These are phyloP conservation scores for Sebastes diaconus DNA, from an alignment of 2,797 vertebrate species.

Conservation along the genomic window DNA sequence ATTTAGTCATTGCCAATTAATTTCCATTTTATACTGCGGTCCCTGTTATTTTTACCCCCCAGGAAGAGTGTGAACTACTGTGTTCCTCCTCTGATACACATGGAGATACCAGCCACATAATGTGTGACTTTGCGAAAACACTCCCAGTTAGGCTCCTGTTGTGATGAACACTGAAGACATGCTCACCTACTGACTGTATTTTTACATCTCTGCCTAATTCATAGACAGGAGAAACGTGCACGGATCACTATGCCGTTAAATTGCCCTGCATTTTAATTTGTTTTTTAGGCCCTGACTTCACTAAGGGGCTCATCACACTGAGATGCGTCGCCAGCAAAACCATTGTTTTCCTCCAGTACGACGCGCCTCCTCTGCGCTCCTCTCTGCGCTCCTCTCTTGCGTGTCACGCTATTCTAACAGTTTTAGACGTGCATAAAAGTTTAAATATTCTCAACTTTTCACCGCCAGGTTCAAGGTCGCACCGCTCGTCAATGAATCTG, in stretches of 20 bases:
- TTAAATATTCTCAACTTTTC: too few relatives aligned
- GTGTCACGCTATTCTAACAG: too few relatives aligned
- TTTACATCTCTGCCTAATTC: not conserved
- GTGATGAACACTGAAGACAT: not conserved
- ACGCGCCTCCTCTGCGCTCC: too few relatives aligned
- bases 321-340: too few relatives aligned
- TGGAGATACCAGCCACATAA: not conserved
- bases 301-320: too few relatives aligned
- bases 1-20: not conserved
- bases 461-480: fast-evolving
- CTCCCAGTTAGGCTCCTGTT: not conserved
- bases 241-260: not conserved
- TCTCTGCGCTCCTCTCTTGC: too few relatives aligned
- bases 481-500: too few relatives aligned
- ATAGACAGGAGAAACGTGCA: not conserved
- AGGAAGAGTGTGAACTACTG: not conserved
- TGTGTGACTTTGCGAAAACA: not conserved
- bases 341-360: too few relatives aligned
- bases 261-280: not conserved
- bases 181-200: not conserved
- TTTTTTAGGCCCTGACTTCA: not conserved
- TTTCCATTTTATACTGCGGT: not conserved
- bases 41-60: not conserved
- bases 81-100: not conserved
- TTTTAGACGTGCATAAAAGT: too few relatives aligned